Conservation (phyloP, 2,113 vertebrate genomes). For the Ctenodactylus gundi region DNA sequence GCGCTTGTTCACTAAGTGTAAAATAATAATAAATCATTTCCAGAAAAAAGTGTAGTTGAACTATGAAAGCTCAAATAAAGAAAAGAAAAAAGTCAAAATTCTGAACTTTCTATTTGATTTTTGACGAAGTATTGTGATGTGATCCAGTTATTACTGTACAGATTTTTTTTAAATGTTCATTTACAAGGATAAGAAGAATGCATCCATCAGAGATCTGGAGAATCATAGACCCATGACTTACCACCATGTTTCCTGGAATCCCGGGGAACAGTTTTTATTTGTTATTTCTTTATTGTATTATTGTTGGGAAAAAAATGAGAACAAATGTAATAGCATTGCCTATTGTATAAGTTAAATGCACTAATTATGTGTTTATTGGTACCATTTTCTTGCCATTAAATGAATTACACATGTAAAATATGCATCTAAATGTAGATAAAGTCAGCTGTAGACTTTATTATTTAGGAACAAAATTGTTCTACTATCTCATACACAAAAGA, state of each 20-base stretch:
- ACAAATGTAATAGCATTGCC: background rate
- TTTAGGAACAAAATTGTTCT: background rate
- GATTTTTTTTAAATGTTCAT: background rate
- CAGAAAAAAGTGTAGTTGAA: background rate
- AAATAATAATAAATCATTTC: background rate
- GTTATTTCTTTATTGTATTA: background rate
- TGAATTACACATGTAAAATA: background rate
- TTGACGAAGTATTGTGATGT: background rate
- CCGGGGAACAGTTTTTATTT: background rate
- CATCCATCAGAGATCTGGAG: background rate
- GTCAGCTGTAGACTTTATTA: background rate
- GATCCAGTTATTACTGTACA: background rate
- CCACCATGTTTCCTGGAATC: background rate
- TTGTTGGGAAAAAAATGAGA: background rate
- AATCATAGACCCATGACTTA: background rate
- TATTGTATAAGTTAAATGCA: background rate
- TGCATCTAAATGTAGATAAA: background rate
- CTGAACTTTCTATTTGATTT: background rate
- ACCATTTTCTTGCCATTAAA: background rate
- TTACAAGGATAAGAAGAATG: background rate
- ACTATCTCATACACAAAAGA: background rate
- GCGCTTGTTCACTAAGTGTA: background rate
- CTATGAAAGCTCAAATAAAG: background rate
- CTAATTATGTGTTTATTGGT: background rate
- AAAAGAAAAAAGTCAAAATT: background rate